Evolutionary conservation across 2,113 vertebrate species (phyloP).

Genomic region (Synodontis membranacea): DNA sequence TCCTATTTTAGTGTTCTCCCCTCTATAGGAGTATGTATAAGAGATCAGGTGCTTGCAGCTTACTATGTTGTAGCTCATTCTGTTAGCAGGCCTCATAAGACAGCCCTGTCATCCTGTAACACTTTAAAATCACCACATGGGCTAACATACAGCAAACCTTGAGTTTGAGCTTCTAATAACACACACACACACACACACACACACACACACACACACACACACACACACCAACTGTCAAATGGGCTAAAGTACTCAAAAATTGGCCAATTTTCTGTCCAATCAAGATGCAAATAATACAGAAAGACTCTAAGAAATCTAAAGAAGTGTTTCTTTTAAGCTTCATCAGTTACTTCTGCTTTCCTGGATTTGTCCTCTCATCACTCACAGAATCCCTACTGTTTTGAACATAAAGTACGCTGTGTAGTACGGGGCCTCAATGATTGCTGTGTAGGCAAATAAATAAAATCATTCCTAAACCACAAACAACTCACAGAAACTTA

Average conservation of each 20-base stretch:
- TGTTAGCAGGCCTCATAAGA: not conserved
- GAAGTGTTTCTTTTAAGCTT: constrained; percentile 42
- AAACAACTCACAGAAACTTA: constrained; percentile 38
- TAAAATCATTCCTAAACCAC: constrained; percentile 42
- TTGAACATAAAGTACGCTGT: constrained; percentile 36
- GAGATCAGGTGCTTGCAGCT: constrained; percentile 22
- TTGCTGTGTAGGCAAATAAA: constrained; percentile 47
- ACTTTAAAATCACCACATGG: constrained; percentile 8
- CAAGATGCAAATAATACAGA: constrained; percentile 23
- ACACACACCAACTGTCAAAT: constrained; percentile 8
- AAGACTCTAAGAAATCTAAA: constrained; percentile 6
- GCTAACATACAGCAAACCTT: not conserved
- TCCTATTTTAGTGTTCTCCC: constrained; percentile 45
- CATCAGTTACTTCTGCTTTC: constrained; percentile 24
- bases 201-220: too few relatives aligned
- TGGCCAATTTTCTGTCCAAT: constrained; percentile 3
- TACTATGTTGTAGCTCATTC: constrained; percentile 11
- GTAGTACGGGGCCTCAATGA: constrained; percentile 22
- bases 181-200: too few relatives aligned
- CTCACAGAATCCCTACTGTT: constrained; percentile 28
- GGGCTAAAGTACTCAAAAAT: not conserved
- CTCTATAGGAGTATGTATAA: not conserved
- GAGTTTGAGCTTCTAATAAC: constrained; percentile 35
- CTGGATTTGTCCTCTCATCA: not conserved
- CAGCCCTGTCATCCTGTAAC: constrained; percentile 15